Base-by-base conservation (phyloP, 1,140 invertebrate species). In the Conopomorpha cramerella region DNA sequence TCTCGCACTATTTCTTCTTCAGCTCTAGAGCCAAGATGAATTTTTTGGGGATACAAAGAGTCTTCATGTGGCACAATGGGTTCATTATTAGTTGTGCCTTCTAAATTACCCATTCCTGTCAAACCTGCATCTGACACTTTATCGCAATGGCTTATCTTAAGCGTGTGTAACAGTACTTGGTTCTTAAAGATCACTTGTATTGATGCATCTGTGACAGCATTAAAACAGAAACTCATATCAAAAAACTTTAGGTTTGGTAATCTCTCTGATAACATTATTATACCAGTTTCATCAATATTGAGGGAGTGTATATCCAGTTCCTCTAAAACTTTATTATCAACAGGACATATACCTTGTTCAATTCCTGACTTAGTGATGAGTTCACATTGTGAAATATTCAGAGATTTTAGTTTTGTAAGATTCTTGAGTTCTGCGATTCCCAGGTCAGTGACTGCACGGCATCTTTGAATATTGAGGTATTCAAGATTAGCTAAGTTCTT, bases 361-460 rank as follows among this genome's bases (percentile, higher is more conserved):
- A 89, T 66, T 10, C 84, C 85, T 15, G 72, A 63, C 33, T 80
- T 80, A 14, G 81, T 83, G n/a, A 89, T 66, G 34, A 81, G 62
- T 55, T 86, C 82, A 53, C 85, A 86, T 43, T 84, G 82, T 0
- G 86, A 86, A 10, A 90, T 80, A 51, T 89, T 84, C 13, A 90
- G 44, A 8, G 62, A 51, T 43, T 78, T 78, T 2, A 90, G 52
- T 15, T 78, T 72, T 30, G 63, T 72, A 3, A 88, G 47, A 18
- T 80, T 78, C 18, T 63, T 41, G 19, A 89, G 55, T 41, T 81
- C 63, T 7, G 55, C 45, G 6, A 86, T 63, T 2, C 86, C 83
- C 13, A 58, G 45, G 54, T 88, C 82, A 1, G 86, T 86, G 0
- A 90, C 66, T 18, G 77, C 80, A 38, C 71, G 54, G 61, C 86